Percentiles rank a stretch among this genome's conserved stretches.
These are phyloP conservation scores for Trissolcus basalis DNA, from an alignment of 1,140 invertebrate species.

Conservation along the genomic window DNA sequence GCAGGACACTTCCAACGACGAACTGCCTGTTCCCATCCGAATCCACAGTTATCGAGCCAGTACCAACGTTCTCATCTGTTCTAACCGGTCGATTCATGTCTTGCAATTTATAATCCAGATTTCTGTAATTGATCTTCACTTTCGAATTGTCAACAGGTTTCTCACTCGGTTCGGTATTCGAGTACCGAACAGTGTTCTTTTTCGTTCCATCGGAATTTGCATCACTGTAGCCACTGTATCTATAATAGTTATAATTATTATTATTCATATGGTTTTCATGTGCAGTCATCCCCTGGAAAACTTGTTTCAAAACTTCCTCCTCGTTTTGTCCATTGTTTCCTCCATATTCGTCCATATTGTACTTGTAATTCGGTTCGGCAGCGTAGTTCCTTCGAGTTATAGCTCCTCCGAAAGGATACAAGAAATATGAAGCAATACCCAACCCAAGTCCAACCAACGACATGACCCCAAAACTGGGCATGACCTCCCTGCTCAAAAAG, in stretches of 20 bases:
- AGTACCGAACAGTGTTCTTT: constrained; percentile 57
- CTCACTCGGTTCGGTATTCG: constrained; percentile 50
- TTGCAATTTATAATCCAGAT: constrained; percentile 70
- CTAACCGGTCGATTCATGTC: constrained; percentile 62
- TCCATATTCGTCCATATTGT: constrained; percentile 81
- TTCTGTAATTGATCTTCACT: constrained; percentile 64
- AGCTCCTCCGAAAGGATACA: constrained; percentile 83
- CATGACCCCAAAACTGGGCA: constrained; percentile 86
- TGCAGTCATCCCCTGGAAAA: constrained; percentile 83
- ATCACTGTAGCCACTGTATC: constrained; percentile 62
- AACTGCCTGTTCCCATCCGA: constrained; percentile 67
- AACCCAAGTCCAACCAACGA: constrained; percentile 82
- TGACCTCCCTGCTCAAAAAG: constrained; percentile 85
- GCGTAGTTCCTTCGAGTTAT: constrained; percentile 81
- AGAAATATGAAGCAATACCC: constrained; percentile 84
- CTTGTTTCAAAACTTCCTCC: constrained; percentile 84
- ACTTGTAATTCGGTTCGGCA: constrained; percentile 78
- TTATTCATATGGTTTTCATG: constrained; percentile 55
- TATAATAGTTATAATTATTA: constrained; percentile 60
- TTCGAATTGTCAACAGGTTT: constrained; percentile 62
- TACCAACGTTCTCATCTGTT: constrained; percentile 63
- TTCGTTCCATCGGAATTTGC: constrained; percentile 56
- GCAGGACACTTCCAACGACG: constrained; percentile 71
- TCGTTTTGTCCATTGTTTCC: constrained; percentile 81
- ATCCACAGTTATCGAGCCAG: constrained; percentile 50